Evolutionary conservation across 1,140 invertebrate species (phyloP).

Genomic region (Drosophila sucinea): DNA sequence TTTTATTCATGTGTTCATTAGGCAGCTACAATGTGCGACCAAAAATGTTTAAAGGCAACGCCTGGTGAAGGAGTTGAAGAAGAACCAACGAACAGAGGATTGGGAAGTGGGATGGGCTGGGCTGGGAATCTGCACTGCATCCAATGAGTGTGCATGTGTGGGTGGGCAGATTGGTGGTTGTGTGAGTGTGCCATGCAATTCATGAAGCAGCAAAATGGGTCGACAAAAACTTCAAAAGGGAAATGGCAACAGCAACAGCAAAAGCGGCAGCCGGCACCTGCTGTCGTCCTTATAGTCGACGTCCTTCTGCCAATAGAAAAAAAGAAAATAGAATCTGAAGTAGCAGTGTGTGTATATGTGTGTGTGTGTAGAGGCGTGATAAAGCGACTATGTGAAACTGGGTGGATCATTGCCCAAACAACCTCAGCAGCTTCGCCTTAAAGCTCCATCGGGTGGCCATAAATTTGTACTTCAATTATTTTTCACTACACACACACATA

Average conservation of each 20-base stretch:
- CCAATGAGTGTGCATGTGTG: not conserved
- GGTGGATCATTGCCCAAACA: constrained; percentile 43
- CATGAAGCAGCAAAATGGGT: constrained; percentile 77
- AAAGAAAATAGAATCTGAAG: constrained; percentile 4
- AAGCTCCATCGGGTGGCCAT: constrained; percentile 41
- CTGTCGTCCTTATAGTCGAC: constrained; percentile 1
- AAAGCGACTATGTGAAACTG: constrained; percentile 62
- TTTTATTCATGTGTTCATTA: constrained; percentile 82
- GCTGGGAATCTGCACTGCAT: not conserved
- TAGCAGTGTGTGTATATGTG: constrained; percentile 5
- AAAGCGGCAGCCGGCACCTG: constrained; percentile 34
- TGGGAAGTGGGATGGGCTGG: not conserved
- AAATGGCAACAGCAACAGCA: constrained; percentile 57
- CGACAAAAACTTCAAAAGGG: constrained; percentile 74
- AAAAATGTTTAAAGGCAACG: constrained; percentile 79
- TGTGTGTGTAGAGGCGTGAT: constrained; percentile 46
- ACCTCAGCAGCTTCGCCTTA: constrained; percentile 35
- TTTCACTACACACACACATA: constrained; percentile 4
- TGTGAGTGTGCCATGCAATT: constrained; percentile 37
- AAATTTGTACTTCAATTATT: constrained; percentile 58
- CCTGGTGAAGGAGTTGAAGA: constrained; percentile 33
- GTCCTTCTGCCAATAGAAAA: constrained; percentile 58
- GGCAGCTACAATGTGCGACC: constrained; percentile 81
- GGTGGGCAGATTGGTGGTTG: not conserved
- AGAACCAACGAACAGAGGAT: not conserved